These are phyloP conservation scores for Nephrotoma appendiculata DNA, from an alignment of 2,888 invertebrate species.

Conservation along the genomic window DNA sequence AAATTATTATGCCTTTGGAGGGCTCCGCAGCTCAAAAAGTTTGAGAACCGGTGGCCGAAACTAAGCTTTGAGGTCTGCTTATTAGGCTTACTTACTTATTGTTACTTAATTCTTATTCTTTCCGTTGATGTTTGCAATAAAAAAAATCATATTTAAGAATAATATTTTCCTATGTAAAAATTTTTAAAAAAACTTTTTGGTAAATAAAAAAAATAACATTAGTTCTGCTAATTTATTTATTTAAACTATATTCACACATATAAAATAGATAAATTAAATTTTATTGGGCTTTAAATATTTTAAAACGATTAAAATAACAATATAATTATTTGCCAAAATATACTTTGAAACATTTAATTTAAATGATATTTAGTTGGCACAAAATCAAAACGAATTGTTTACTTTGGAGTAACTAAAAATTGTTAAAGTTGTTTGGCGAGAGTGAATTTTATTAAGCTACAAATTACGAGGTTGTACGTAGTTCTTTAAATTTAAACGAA, in stretches of 20 bases:
- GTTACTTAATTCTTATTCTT: too few species aligned
- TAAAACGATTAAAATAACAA: not conserved
- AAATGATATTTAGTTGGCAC: not conserved
- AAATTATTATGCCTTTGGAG: too few species aligned
- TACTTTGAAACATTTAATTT: not conserved
- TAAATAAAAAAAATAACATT: not conserved
- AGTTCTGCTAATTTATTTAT: not conserved
- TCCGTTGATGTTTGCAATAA: too few species aligned
- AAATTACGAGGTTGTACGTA: too few species aligned
- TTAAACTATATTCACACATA: not conserved
- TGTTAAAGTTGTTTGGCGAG: not conserved
- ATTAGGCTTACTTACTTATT: too few species aligned
- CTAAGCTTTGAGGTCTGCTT: too few species aligned
- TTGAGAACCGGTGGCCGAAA: too few species aligned
- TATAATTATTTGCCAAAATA: not conserved
- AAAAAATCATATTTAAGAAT: not conserved
- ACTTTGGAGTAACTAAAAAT: not conserved
- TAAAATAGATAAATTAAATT: not conserved
- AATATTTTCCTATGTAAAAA: not conserved
- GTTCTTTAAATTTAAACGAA: too few species aligned
- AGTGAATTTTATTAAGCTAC: too few species aligned
- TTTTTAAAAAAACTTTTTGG: not conserved
- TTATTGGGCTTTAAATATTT: not conserved
- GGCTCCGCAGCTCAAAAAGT: too few species aligned
- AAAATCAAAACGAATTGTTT: not conserved